Evolutionary conservation across 1,140 invertebrate species (phyloP).

Genomic region (Bombus sibiricus): DNA sequence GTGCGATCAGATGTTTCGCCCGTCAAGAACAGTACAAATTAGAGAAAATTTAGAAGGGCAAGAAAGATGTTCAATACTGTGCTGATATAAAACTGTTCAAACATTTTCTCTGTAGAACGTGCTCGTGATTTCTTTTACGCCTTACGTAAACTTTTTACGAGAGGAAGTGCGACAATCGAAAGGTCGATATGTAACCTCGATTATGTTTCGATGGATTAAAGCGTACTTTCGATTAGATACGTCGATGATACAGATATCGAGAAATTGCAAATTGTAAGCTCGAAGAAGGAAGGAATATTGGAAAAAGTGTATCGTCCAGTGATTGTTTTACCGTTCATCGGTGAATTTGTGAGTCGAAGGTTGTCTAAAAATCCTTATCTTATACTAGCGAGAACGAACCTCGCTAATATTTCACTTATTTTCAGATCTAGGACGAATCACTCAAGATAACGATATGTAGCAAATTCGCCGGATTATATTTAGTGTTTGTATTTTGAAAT

Average conservation of each 20-base stretch:
- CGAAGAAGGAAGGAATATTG: neutral
- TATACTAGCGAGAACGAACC: neutral
- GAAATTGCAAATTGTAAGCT: neutral
- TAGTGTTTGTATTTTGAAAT: constrained; percentile 52
- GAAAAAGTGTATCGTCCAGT: no score
- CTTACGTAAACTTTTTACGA: neutral
- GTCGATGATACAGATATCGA: no score
- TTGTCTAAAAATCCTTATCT: neutral
- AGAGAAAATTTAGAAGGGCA: neutral
- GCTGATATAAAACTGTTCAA: no score
- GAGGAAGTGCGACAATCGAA: no score
- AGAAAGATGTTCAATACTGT: no score
- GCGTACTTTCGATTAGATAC: no score
- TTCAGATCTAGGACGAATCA: constrained; percentile 9
- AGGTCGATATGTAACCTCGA: no score
- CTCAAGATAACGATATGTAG: neutral
- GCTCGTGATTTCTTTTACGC: no score
- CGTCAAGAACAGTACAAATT: neutral
- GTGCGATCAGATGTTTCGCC: no score
- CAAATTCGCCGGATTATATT: neutral
- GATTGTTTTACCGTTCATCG: neutral
- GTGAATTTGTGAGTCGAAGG: neutral
- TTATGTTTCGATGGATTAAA: no score
- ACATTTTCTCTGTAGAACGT: neutral
- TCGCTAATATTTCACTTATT: neutral